Evolutionary conservation across 2,113 vertebrate species (phyloP).

Genomic region (Fulica atra): DNA sequence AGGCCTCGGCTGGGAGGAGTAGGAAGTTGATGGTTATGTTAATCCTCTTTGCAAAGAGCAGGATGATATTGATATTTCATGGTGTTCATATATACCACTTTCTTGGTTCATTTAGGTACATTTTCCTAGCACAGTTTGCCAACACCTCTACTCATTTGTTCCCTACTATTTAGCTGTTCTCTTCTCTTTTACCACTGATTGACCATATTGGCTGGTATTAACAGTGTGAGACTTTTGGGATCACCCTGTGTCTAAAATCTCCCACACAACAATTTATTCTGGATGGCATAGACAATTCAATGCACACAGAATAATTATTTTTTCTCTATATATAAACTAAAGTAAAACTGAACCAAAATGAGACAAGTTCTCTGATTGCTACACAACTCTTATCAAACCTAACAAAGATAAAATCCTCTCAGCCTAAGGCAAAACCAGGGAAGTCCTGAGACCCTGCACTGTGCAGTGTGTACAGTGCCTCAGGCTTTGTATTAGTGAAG

Average conservation of each 20-base stretch:
- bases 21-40: background rate
- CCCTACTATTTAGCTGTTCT: background rate
- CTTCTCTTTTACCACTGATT: background rate
- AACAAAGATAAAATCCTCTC: background rate
- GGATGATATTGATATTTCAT: background rate
- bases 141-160: background rate
- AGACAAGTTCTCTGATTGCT: background rate
- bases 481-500: background rate
- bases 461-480: background rate
- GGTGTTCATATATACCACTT: background rate
- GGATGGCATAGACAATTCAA: background rate
- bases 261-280: background rate
- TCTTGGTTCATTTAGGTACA: fast-evolving
- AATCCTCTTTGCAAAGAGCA: background rate
- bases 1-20: background rate
- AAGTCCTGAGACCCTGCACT: background rate
- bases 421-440: background rate
- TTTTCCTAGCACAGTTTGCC: background rate
- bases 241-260: background rate
- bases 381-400: background rate
- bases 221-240: background rate
- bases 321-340: background rate
- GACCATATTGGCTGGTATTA: background rate
- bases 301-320: background rate
- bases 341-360: background rate